phyloP scores from a whole-genome alignment of 2,113 vertebrate species.

The Callipepla californica region DNA sequence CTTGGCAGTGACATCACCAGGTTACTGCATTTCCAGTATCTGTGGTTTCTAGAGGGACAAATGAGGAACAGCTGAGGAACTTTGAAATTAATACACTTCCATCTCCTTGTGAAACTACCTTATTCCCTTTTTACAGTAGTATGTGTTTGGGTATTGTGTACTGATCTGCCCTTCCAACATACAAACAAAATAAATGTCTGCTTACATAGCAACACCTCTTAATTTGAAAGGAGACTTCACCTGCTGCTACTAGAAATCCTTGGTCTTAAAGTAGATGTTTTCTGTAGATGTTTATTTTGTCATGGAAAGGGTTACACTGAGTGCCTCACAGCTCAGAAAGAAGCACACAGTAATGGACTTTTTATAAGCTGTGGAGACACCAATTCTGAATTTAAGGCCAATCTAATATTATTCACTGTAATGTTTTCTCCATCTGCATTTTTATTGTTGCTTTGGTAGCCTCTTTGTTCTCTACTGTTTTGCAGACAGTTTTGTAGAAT shows the following conservation, averaged over 20 bases:
- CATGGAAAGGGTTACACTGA: background rate
- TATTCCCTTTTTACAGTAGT: background rate
- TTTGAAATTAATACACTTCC: background rate
- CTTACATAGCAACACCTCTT: background rate
- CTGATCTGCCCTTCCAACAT: background rate
- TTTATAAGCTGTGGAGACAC: conserved; percentile 10
- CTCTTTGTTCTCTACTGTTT: background rate
- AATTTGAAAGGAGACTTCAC: background rate
- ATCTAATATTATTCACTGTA: conserved; percentile 1
- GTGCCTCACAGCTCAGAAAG: background rate
- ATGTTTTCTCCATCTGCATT: conserved; percentile 38
- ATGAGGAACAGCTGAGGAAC: conserved; percentile 14
- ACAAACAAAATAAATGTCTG: background rate
- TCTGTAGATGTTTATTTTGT: background rate
- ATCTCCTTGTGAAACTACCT: background rate
- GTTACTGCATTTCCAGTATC: background rate
- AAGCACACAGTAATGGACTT: background rate
- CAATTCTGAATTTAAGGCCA: background rate
- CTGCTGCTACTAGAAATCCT: background rate
- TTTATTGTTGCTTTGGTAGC: conserved; percentile 12
- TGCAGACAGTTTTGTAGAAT: too few relatives aligned
- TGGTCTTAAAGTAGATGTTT: background rate
- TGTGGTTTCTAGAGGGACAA: background rate
- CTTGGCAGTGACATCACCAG: background rate
- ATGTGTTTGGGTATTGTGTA: background rate